Evolutionary conservation across 1,140 invertebrate genomes (phyloP).

Genomic region (Parapsyche elsis): DNA sequence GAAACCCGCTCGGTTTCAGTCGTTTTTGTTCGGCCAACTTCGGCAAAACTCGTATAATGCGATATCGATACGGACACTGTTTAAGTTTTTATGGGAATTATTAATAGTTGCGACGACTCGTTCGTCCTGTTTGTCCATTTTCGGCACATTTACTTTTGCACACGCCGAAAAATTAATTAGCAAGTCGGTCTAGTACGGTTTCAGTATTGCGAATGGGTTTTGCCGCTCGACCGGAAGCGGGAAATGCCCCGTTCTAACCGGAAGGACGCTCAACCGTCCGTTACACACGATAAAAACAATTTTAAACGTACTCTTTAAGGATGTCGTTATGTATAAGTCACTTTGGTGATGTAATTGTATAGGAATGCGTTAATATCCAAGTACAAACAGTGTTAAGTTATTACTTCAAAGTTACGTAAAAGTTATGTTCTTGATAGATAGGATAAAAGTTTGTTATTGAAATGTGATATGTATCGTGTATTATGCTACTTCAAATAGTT

Average conservation of each 20-base stretch:
- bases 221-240: background rate
- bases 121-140: background rate
- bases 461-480: no score
- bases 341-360: no score
- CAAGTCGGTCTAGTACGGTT: background rate
- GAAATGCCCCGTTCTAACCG: background rate
- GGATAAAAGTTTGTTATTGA: no score
- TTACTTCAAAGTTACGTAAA: no score
- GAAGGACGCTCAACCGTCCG: background rate
- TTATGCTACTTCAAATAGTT: no score
- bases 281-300: no score
- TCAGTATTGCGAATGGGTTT: background rate
- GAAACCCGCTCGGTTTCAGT: conserved; percentile 38
- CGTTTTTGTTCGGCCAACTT: conserved; percentile 36
- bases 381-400: no score
- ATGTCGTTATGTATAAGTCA: no score
- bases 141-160: background rate
- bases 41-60: conserved; percentile 47
- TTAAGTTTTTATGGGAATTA: conserved; percentile 55
- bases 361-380: no score
- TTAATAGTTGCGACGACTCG: conserved; percentile 43
- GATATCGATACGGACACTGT: conserved; percentile 55
- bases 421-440: no score
- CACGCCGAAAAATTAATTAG: no score
- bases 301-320: no score